Evolutionary conservation across 2,113 vertebrate species (phyloP), one percentile per base, ranked within the genome.

Genomic region (Scomber japonicus): DNA sequence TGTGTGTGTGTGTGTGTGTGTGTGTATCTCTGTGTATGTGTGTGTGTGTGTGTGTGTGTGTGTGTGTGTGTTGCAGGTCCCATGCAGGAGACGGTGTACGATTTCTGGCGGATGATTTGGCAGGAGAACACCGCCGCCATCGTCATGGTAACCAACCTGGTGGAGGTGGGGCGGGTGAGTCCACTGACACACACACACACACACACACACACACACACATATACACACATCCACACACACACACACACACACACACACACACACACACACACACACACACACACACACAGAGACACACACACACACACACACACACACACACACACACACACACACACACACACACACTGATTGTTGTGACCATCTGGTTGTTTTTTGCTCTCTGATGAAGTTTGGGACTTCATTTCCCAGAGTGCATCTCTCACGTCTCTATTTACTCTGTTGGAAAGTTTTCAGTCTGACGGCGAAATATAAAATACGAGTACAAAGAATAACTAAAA

Each of bases 51-150:
- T 60, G 13, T 68, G 56, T 69, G 44, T 50, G 27, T 53, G 49
- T 21, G 13, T 64, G 19, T 48, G 78, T 72, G 63, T 51, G 54
- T 76, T 19, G 69, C 90, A 98, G 98, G 97, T 67, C 97, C 97
- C 30, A 99, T 99, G 97, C 98, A 98, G 85, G 98, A 98, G 91
- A 99, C 98, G 2, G 96, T 97, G 77, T 97, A 97, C 46, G 98
- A 99, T 91, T 99, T 99, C 85, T 99, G 98, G 98, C 96, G 96
- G 83, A 99, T 99, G 98, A 94, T 99, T 44, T 99, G 98, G 98
- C 96, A 99, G 82, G 97, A 99, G 87, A 98, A 99, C 91, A 97
- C 98, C 0, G 98, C 98, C 0, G 97, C 97, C 83, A 97, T 99
- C 65, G 94, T 99, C 93, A 99, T 99, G 98, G 97, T 98, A 88